These are phyloP conservation scores for Dasyurus viverrinus DNA, from an alignment of 2,113 vertebrate species.

Conservation along the genomic window DNA sequence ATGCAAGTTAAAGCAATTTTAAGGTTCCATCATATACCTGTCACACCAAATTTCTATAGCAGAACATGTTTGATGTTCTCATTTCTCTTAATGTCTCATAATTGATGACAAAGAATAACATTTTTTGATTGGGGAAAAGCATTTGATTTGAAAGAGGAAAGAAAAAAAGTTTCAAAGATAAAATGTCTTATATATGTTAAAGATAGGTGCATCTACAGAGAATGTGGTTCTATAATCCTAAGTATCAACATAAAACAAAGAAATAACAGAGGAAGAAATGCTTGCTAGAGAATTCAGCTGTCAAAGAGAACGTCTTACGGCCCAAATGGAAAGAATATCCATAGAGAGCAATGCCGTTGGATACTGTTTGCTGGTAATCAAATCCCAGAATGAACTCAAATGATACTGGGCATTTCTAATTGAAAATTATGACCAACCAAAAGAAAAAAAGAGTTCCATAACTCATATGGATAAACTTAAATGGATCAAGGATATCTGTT, in stretches of 20 bases:
- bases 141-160: background rate
- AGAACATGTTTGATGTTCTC: background rate
- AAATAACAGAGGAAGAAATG: background rate
- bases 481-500: background rate
- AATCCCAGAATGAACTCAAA: background rate
- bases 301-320: background rate
- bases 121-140: background rate
- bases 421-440: background rate
- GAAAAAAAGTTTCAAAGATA: background rate
- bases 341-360: background rate
- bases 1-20: background rate
- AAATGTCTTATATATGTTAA: background rate
- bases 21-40: background rate
- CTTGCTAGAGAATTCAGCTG: background rate
- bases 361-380: background rate
- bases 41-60: background rate
- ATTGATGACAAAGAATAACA: background rate
- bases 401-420: background rate
- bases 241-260: background rate
- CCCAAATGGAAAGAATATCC: background rate
- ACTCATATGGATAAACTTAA: background rate
- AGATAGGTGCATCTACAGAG: background rate
- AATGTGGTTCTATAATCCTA: background rate
- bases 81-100: background rate
- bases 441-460: background rate